Conservation (phyloP, 2,888 invertebrate genomes). For the Temnothorax ravouxi region DNA sequence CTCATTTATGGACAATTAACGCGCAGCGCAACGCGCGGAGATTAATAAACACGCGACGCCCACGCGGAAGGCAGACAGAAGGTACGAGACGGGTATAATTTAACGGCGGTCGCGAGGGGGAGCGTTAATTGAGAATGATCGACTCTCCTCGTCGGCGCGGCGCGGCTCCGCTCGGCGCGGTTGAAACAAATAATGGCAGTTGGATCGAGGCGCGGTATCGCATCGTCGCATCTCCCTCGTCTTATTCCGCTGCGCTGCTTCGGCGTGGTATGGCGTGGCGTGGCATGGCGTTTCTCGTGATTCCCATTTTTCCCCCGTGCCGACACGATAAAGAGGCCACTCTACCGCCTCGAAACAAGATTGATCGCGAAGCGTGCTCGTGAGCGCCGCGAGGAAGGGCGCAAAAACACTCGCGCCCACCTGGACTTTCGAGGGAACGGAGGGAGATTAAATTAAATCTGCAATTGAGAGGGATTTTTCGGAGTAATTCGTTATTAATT, state of each 20-base stretch:
- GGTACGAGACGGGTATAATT: conserved; percentile 57
- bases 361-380: conserved; percentile 55
- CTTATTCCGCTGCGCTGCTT: conserved; percentile 41
- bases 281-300: conserved; percentile 40
- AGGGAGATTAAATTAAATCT: conserved; percentile 50
- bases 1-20: conserved; percentile 56
- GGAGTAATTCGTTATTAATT: conserved; percentile 39
- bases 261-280: background rate
- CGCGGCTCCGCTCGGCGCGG: conserved; percentile 31
- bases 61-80: conserved; percentile 57
- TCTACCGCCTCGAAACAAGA: conserved; percentile 53
- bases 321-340: conserved; percentile 53
- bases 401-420: conserved; percentile 30
- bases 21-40: conserved; percentile 52
- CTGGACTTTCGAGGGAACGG: conserved; percentile 40
- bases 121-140: conserved; percentile 58
- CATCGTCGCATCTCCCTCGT: conserved; percentile 50
- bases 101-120: conserved; percentile 53
- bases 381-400: conserved; percentile 45
- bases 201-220: conserved; percentile 53
- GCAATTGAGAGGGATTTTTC: conserved; percentile 34
- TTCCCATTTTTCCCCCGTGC: conserved; percentile 48
- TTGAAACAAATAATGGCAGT: conserved; percentile 55
- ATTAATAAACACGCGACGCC: conserved; percentile 58
- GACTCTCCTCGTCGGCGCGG: conserved; percentile 49